Percentiles rank a stretch among this genome's conserved stretches.
These are phyloP conservation scores for Raja brachyura DNA, from an alignment of 2,113 vertebrate species.

Conservation along the genomic window DNA sequence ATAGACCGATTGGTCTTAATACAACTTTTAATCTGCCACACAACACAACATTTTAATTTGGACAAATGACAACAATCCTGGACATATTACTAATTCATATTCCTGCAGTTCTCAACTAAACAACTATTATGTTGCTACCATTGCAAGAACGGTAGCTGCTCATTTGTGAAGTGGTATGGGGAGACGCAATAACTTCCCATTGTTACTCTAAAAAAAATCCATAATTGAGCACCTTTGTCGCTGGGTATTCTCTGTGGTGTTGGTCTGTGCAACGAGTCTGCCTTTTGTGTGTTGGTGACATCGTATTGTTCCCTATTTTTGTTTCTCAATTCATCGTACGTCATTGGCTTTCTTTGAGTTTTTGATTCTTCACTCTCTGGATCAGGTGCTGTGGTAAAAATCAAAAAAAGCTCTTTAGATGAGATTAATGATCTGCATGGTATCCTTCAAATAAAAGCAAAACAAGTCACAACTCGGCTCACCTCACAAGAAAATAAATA, in stretches of 20 bases:
- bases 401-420: background rate
- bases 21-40: background rate
- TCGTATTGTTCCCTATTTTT: slow-evolving; percentile 63
- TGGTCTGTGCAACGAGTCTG: slow-evolving; percentile 53
- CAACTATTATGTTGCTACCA: background rate
- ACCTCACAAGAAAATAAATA: no score
- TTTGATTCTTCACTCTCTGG: slow-evolving; percentile 52
- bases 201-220: background rate
- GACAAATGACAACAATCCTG: background rate
- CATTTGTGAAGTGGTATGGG: background rate
- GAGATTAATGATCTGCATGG: background rate
- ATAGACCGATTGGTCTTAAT: background rate
- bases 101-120: background rate
- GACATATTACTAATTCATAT: background rate
- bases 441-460: background rate
- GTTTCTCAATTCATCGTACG: slow-evolving; percentile 68
- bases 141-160: background rate
- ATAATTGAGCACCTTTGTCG: slow-evolving; percentile 58
- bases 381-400: background rate
- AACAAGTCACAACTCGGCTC: background rate
- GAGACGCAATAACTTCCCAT: background rate
- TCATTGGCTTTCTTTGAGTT: slow-evolving; percentile 59
- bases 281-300: slow-evolving; percentile 55
- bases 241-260: slow-evolving; percentile 52
- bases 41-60: background rate